phyloP scores from a whole-genome alignment of 1,140 invertebrate species.

The Cylas formicarius region DNA sequence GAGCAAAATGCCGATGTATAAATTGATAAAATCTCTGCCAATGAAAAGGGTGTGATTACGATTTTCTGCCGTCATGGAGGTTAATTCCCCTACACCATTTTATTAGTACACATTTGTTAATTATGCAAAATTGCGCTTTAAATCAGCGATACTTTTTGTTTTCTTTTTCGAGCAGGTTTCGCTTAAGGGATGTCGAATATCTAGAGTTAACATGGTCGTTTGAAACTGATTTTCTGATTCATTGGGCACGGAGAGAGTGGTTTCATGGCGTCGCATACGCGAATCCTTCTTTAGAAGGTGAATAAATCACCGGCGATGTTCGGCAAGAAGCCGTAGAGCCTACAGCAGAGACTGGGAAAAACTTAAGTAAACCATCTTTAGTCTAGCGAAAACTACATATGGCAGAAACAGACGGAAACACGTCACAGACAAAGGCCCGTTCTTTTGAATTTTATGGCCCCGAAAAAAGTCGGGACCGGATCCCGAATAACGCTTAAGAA shows the following conservation, averaged over 20 bases:
- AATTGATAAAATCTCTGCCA: too few species aligned
- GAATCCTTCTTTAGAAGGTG: constrained; percentile 37
- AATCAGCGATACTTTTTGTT: too few species aligned
- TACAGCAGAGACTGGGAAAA: constrained; percentile 19
- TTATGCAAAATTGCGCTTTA: too few species aligned
- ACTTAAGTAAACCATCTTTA: constrained; percentile 20
- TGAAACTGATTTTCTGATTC: constrained; percentile 37
- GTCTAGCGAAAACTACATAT: constrained; percentile 22
- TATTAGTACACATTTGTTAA: too few species aligned
- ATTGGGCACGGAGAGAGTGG: constrained; percentile 37
- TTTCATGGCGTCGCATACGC: constrained; percentile 28
- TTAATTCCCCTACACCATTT: too few species aligned
- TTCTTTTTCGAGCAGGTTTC: too few species aligned
- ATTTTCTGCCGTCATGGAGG: too few species aligned
- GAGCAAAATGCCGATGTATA: too few species aligned
- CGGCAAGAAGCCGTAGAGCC: constrained; percentile 21
- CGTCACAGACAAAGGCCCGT: constrained; percentile 14
- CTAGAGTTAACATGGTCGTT: constrained; percentile 22
- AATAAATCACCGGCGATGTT: constrained; percentile 35
- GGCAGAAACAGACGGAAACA: constrained; percentile 15
- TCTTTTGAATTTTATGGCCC: constrained; percentile 11
- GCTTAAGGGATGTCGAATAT: too few species aligned
- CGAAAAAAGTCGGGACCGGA: not conserved
- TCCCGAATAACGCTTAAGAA: not conserved
- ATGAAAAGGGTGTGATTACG: too few species aligned